These are phyloP conservation scores for Drosophila pectinifera DNA, from an alignment of 1,140 invertebrate genomes.

Conservation along the genomic window DNA sequence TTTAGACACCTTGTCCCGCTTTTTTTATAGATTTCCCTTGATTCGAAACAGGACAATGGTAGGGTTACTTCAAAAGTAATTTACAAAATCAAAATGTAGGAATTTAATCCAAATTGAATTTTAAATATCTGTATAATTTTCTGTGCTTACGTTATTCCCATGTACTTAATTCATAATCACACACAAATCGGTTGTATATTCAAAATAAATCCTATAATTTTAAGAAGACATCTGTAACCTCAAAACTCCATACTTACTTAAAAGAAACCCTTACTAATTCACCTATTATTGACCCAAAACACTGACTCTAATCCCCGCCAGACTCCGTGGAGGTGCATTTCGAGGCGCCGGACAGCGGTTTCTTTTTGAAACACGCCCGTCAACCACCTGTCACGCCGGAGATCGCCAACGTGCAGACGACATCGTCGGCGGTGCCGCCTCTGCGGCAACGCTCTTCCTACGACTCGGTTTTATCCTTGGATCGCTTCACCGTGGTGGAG, in stretches of 20 bases:
- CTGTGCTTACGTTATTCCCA: neutral
- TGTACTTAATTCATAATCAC: neutral
- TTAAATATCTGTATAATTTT: neutral
- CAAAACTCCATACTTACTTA: neutral
- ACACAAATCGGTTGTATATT: neutral
- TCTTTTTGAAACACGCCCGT: slow-evolving; percentile 92
- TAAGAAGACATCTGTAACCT: too few relatives aligned
- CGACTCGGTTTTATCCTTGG: slow-evolving; percentile 89
- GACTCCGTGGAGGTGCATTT: slow-evolving; percentile 92
- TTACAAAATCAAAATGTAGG: neutral
- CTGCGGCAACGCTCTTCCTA: slow-evolving; percentile 73
- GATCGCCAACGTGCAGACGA: slow-evolving; percentile 65
- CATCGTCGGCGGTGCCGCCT: slow-evolving; percentile 68
- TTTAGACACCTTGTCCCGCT: neutral
- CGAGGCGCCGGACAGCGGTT: slow-evolving; percentile 95
- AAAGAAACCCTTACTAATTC: neutral
- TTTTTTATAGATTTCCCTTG: neutral
- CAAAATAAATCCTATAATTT: neutral
- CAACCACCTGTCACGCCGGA: slow-evolving; percentile 86
- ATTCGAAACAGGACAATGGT: neutral
- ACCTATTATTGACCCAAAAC: neutral
- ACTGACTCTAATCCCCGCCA: neutral
- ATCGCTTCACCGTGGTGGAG: slow-evolving; percentile 95
- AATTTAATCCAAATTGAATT: neutral
- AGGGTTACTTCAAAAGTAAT: neutral